Evolutionary conservation across 1,140 invertebrate genomes (phyloP), one percentile per base, ranked within the genome.

Genomic region (Cydia fagiglandana): DNA sequence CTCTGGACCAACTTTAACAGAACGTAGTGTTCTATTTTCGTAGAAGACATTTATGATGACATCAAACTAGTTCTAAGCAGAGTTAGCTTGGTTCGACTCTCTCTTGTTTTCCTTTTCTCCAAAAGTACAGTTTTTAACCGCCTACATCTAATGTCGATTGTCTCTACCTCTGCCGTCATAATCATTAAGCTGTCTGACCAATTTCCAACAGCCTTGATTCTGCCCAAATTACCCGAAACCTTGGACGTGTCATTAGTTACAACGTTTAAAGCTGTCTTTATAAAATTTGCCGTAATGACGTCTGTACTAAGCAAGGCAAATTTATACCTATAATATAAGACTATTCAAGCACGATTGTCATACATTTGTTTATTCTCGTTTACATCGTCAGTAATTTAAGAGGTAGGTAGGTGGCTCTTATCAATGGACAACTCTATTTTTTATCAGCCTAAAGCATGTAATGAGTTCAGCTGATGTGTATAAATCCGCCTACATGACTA

Each of bases 141-240:
- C 12, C 15, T 61, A 61, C 9, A 61, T 61, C 20, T 61, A 12
- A 61, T 61, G 20, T 20, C 0, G 17, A 61, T 61, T 61, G 56
- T 24, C 17, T 61, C n/a, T 68, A 38, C 38, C 9, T 10, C 20
- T 10, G 64, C 12, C 30, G n/a, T 38, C 34, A 70, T 70, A 38
- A 70, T 70, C 38, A 70, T 70, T 45, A 70, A 38, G 7, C n/a
- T 68, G 20, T 45, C 34, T 41, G 56, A 70, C n/a, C 66, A 70
- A 70, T 70, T 70, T 70, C 3, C 30, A 38, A 3, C 66, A 5
- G n/a, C 66, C 66, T 70, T 70, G 38, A 38, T 70, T 17, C n/a
- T 1, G 15, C 30, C 12, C 15, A 70, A 70, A 70, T 70, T 41
- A 70, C 17, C 20, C 20, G 5, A 34, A n/a, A 70, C 30, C 66